phyloP scores from a whole-genome alignment of 2,797 vertebrate species.

The Malacoctenus gilli region DNA sequence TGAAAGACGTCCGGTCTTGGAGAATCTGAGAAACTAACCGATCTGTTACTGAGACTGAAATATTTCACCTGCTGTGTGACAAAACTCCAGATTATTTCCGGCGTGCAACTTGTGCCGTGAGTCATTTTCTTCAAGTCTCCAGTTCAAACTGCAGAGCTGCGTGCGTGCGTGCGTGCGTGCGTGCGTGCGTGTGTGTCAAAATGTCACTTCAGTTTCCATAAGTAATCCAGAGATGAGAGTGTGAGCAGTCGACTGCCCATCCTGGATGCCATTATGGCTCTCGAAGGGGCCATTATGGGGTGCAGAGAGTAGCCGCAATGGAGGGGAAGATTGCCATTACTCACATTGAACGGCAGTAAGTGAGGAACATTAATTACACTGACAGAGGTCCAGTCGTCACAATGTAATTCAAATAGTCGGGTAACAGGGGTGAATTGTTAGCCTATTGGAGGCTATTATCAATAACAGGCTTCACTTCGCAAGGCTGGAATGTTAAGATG shows the following conservation, averaged over 20 bases:
- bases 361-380: slow-evolving; percentile 61
- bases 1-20: too few species aligned
- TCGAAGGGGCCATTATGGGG: slow-evolving; percentile 60
- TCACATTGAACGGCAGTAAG: slow-evolving; percentile 68
- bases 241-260: slow-evolving; percentile 36
- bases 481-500: slow-evolving; percentile 29
- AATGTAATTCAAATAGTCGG: slow-evolving; percentile 37
- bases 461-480: slow-evolving; percentile 43
- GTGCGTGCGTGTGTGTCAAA: slow-evolving; percentile 1
- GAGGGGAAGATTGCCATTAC: slow-evolving; percentile 51
- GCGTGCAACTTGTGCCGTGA: too few species aligned
- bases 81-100: too few species aligned
- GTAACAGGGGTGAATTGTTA: slow-evolving; percentile 39
- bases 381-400: slow-evolving; percentile 49
- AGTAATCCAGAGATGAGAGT: slow-evolving; percentile 53
- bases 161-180: too few species aligned
- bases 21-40: too few species aligned
- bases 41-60: too few species aligned
- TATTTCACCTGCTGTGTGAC: too few species aligned
- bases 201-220: slow-evolving; percentile 42
- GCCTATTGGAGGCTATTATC: slow-evolving; percentile 48
- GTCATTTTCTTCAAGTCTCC: too few species aligned
- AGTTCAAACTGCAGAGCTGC: too few species aligned
- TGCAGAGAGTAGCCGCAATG: slow-evolving; percentile 42
- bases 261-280: slow-evolving; percentile 59